phyloP scores from a whole-genome alignment of 1,140 invertebrate species.

The Steinernema khuongi region DNA sequence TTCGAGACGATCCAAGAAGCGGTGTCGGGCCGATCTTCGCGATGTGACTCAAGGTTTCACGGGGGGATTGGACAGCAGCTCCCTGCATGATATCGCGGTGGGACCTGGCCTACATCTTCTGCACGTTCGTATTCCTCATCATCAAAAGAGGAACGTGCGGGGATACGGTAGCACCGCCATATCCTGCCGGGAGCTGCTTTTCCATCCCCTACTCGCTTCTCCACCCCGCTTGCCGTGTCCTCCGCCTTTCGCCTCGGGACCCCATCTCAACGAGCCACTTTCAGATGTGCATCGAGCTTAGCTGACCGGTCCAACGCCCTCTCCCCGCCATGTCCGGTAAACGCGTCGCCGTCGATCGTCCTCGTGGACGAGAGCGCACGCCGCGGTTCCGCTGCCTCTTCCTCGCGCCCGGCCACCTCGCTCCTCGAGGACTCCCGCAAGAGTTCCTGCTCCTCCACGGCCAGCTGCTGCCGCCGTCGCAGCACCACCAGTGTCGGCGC shows the following conservation, averaged over 20 bases:
- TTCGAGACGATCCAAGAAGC: slow-evolving; percentile 7
- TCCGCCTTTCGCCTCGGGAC: neutral
- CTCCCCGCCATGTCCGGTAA: neutral
- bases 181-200: too few species aligned
- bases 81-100: too few species aligned
- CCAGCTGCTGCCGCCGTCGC: neutral
- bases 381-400: neutral
- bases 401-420: neutral
- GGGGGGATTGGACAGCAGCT: too few species aligned
- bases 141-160: too few species aligned
- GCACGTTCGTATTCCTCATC: too few species aligned
- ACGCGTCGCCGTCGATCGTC: neutral
- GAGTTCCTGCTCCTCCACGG: neutral
- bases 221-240: too few species aligned
- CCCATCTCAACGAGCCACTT: neutral
- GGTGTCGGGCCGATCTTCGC: neutral
- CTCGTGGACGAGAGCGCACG: neutral
- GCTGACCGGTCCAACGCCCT: neutral
- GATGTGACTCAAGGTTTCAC: slow-evolving; percentile 5
- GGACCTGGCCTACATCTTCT: too few species aligned
- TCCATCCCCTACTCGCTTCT: too few species aligned
- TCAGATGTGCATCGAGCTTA: slow-evolving; percentile 4
- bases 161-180: too few species aligned
- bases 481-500: neutral
- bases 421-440: neutral